Percentiles rank a stretch among this genome's conserved stretches.
Conservation (phyloP, 1,140 invertebrate species). For the Drosophila erecta region DNA sequence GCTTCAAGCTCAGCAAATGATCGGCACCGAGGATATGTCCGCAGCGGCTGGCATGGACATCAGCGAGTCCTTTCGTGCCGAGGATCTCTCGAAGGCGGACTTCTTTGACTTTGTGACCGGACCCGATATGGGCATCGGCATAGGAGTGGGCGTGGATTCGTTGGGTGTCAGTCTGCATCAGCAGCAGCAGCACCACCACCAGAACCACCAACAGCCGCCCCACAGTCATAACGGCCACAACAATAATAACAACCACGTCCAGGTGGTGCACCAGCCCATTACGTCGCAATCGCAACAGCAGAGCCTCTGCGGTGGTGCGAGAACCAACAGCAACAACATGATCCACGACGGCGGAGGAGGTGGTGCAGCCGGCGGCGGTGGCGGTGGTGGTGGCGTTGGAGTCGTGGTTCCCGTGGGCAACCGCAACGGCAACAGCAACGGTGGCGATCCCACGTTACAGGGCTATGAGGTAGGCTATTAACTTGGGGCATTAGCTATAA, state of each 20-base stretch:
- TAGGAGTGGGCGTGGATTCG: conserved; percentile 66
- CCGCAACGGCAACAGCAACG: conserved; percentile 70
- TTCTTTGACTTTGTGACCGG: conserved; percentile 95
- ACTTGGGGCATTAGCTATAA: not conserved
- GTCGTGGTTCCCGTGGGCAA: conserved; percentile 64
- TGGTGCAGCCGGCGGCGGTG: conserved; percentile 18
- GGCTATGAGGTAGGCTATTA: conserved; percentile 73
- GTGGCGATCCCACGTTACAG: conserved; percentile 79
- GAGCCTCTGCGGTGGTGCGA: conserved; percentile 50
- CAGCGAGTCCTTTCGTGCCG: conserved; percentile 90
- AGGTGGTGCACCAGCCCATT: conserved; percentile 49
- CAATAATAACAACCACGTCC: conserved; percentile 41
- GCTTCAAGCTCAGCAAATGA: conserved; percentile 77
- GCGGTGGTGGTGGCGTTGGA: conserved; percentile 27
- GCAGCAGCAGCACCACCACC: conserved; percentile 45
- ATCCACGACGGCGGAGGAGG: conserved; percentile 66
- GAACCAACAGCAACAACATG: conserved; percentile 65
- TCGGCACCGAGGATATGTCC: conserved; percentile 84
- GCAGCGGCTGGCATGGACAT: conserved; percentile 88
- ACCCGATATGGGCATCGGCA: conserved; percentile 86
- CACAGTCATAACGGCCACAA: conserved; percentile 52
- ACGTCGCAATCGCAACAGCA: conserved; percentile 53
- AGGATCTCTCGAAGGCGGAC: conserved; percentile 91
- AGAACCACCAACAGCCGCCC: conserved; percentile 49
- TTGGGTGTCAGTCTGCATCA: conserved; percentile 51